Percentiles rank a stretch among this genome's conserved stretches.
phyloP scores from a whole-genome alignment of 2,888 invertebrate genomes.

The Polydrusus tereticollis region DNA sequence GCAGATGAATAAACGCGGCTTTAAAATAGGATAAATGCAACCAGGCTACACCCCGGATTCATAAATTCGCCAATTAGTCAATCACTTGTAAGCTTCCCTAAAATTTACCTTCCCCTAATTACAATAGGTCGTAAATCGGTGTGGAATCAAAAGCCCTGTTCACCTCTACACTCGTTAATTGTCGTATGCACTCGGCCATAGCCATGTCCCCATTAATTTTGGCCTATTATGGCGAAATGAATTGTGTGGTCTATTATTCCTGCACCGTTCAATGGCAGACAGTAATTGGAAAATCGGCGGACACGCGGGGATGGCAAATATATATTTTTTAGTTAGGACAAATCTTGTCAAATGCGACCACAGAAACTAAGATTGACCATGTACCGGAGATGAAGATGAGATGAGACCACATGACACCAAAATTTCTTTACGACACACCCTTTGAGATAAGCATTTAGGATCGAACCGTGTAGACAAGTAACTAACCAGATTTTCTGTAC shows the following conservation, averaged over 20 bases:
- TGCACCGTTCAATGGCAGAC: conserved; percentile 42
- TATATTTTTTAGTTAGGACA: background rate
- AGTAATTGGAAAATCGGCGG: conserved; percentile 43
- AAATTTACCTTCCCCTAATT: conserved; percentile 38
- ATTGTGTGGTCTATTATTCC: conserved; percentile 44
- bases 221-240: conserved; percentile 44
- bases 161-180: conserved; percentile 46
- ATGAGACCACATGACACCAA: too few species aligned
- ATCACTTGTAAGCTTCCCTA: conserved; percentile 25
- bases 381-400: too few species aligned
- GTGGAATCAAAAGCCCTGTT: conserved; percentile 38
- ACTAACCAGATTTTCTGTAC: too few species aligned
- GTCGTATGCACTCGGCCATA: conserved; percentile 43
- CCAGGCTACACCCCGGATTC: background rate
- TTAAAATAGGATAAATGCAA: too few species aligned
- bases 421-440: too few species aligned
- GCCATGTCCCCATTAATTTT: conserved; percentile 46
- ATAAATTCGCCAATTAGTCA: conserved; percentile 22
- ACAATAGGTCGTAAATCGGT: conserved; percentile 42
- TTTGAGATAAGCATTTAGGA: too few species aligned
- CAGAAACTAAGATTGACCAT: too few species aligned
- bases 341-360: too few species aligned
- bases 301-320: conserved; percentile 7
- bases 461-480: too few species aligned
- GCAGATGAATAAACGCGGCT: too few species aligned